Conservation (phyloP, 2,113 vertebrate genomes). For the Pogonocichla stellata region DNA sequence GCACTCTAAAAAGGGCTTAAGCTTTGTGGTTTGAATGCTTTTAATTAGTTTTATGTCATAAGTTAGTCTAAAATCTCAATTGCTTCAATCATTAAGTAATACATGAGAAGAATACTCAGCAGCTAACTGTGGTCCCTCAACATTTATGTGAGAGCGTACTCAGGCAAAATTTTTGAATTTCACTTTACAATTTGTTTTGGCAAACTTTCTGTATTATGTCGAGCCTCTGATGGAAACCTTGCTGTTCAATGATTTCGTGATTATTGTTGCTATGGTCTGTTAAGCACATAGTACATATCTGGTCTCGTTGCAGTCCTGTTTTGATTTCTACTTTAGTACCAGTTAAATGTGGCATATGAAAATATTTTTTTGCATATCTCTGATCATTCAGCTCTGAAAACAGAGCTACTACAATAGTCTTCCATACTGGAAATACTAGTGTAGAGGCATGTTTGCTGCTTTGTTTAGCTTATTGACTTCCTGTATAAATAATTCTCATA, state of each 20-base stretch:
- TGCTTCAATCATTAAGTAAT: not conserved
- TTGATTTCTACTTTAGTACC: not conserved
- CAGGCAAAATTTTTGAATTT: not conserved
- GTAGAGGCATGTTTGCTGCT: not conserved
- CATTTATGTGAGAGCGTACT: not conserved
- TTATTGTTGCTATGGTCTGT: not conserved
- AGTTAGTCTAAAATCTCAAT: not conserved
- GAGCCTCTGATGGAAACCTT: not conserved
- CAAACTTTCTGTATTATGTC: not conserved
- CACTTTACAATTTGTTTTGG: not conserved
- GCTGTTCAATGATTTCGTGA: not conserved
- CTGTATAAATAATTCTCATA: not conserved
- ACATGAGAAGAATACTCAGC: not conserved
- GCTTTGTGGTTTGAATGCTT: not conserved
- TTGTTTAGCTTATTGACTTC: not conserved
- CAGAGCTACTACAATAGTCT: not conserved
- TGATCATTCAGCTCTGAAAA: not conserved
- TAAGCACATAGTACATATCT: not conserved
- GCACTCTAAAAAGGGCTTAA: not conserved
- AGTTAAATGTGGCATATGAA: not conserved
- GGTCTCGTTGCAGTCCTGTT: not conserved
- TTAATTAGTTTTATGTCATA: not conserved
- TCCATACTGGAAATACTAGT: not conserved
- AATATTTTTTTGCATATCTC: accelerated
- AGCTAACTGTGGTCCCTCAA: not conserved